These are phyloP conservation scores for Cygnus olor DNA, from an alignment of 2,797 vertebrate genomes.

Conservation along the genomic window DNA sequence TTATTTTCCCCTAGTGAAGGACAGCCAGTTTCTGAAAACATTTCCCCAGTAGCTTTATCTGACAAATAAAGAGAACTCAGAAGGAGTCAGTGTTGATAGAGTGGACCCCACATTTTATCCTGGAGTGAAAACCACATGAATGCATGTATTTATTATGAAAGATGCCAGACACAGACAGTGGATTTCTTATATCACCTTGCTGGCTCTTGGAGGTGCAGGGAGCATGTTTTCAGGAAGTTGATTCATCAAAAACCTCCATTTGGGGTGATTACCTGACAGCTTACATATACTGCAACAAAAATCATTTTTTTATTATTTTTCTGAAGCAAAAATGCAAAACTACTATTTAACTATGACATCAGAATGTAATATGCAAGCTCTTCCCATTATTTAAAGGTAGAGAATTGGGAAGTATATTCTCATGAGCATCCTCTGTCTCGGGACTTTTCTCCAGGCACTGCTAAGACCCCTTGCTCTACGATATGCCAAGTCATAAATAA, in stretches of 20 bases:
- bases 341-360: background rate
- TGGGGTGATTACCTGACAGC: background rate
- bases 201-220: background rate
- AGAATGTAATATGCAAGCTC: background rate
- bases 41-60: background rate
- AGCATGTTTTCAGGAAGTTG: background rate
- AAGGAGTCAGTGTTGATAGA: background rate
- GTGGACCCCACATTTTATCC: background rate
- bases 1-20: background rate
- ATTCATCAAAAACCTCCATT: background rate
- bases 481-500: conserved; percentile 7
- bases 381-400: background rate
- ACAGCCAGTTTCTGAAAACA: background rate
- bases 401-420: background rate
- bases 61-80: background rate
- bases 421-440: background rate
- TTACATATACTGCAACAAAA: background rate
- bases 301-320: background rate
- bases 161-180: background rate
- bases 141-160: background rate
- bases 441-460: background rate
- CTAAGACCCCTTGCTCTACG: background rate
- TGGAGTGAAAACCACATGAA: background rate
- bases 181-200: background rate
- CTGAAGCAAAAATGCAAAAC: background rate